A percentile compares a stretch with the other conserved stretches of the same genome.
phyloP scores from a whole-genome alignment of 1,140 invertebrate genomes.

The Ceratosolen fusciceps region DNA sequence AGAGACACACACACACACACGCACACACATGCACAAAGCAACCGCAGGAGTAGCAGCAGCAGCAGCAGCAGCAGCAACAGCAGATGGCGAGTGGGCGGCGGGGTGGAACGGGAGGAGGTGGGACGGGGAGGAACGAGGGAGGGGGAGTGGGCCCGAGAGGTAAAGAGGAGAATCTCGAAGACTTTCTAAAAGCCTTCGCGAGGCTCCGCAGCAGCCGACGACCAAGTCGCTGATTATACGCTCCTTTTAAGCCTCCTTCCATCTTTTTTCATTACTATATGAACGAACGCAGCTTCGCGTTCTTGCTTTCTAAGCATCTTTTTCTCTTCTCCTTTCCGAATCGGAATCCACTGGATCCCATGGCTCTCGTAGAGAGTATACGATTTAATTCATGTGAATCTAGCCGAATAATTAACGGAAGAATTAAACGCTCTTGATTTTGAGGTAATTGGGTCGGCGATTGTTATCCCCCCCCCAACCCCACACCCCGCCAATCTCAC shows the following conservation, averaged over 20 bases:
- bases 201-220: slow-evolving; percentile 44
- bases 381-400: neutral
- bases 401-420: neutral
- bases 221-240: neutral
- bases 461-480: neutral
- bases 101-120: no score
- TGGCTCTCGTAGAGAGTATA: neutral
- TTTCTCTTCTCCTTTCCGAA: neutral
- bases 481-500: no score
- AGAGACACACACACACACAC: no score
- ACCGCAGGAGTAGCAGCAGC: no score
- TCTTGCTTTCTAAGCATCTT: neutral
- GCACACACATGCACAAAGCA: no score
- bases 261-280: neutral
- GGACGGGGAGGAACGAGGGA: slow-evolving; percentile 4
- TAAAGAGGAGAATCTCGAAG: slow-evolving; percentile 41
- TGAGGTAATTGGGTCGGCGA: neutral
- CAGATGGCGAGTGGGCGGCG: no score
- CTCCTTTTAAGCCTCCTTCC: neutral
- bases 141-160: slow-evolving; percentile 35
- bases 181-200: slow-evolving; percentile 70
- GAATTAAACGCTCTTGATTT: no score
- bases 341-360: neutral
- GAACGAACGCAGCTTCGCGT: neutral
- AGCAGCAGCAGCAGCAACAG: no score